Base-by-base conservation (phyloP, 2,888 invertebrate genomes). In the Acanthosepion pharaonis region DNA sequence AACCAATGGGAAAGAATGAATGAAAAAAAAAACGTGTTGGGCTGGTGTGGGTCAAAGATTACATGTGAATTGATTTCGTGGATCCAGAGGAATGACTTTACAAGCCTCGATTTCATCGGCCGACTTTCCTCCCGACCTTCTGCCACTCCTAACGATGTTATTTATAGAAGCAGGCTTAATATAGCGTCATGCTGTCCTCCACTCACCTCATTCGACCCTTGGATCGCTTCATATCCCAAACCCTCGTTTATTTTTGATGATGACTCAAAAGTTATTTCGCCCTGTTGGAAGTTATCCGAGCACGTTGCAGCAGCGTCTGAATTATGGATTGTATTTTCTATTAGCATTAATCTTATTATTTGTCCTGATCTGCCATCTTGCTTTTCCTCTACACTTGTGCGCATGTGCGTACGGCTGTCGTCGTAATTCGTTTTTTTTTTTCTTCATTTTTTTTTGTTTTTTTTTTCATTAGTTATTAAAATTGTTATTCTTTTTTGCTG, bases 211-310 rank as follows among this genome's bases (percentile, higher is more conserved):
- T 23, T 23, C 59, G 59, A 59, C 23, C 59, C 59, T 23, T 23
- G 23, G 23, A 59, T 59, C 5, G 20, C 59, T 59, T 59, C 23
- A 8, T 18, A 55, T 20, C 59, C 59, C 23, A 59, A 6, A 5
- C n/a, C 78, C 78, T 23, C 11, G 78, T 78, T 78, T n/a, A 78
- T n/a, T 78, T 78, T 78, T 78, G 78, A 78, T 18, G 78, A 78
- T 78, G 78, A 78, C 78, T 78, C 78, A 78, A 78, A 78, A 78
- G 78, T 78, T 78, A 78, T 78, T 78, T 78, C n/a, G 78, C n/a
- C 78, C 78, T 78, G 33, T n/a, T 78, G 78, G 78, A 78, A 78
- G 78, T 33, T 33, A 78, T 33, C 78, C n/a, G 78, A n/a, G 78
- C 78, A 78, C 78, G 78, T 78, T 78, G 33, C n/a, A 78, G 78